Percentiles rank a stretch among this genome's conserved stretches.
These are phyloP conservation scores for Pogonus chalceus DNA, from an alignment of 1,140 invertebrate genomes.

Conservation along the genomic window DNA sequence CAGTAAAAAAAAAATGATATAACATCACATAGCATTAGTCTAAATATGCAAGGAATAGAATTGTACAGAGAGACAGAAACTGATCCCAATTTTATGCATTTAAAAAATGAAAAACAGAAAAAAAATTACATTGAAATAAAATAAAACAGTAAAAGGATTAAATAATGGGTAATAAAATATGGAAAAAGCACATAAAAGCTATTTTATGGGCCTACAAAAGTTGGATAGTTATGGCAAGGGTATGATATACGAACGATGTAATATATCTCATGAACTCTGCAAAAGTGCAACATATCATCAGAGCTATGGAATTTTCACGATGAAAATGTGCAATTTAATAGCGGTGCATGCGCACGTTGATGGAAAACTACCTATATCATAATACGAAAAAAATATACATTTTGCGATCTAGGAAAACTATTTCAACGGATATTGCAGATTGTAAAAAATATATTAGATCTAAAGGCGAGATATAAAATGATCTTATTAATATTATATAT, in stretches of 20 bases:
- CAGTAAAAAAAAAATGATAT: too few relatives aligned
- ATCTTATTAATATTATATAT: too few relatives aligned
- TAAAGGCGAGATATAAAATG: too few relatives aligned
- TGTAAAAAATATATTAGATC: too few relatives aligned
- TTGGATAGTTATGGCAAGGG: conserved; percentile 3
- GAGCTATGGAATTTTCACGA: not conserved
- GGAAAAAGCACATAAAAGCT: conserved; percentile 9
- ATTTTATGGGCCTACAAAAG: conserved; percentile 9
- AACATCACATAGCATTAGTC: not conserved
- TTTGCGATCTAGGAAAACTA: too few relatives aligned
- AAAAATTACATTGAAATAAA: too few relatives aligned
- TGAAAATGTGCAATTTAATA: not conserved
- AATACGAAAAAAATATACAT: too few relatives aligned
- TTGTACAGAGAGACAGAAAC: not conserved
- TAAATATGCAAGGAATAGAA: not conserved
- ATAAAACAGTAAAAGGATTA: conserved; percentile 9
- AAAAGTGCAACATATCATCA: conserved; percentile 10
- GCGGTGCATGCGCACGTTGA: not conserved
- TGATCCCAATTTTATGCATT: conserved; percentile 1
- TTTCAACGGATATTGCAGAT: too few relatives aligned
- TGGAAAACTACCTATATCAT: too few relatives aligned
- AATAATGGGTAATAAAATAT: conserved; percentile 9
- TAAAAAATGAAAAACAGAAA: conserved; percentile 8
- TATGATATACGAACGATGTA: conserved; percentile 8
- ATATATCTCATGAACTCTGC: conserved; percentile 8